A percentile compares a stretch with the other conserved stretches of the same genome.
Evolutionary conservation across 2,113 vertebrate genomes (phyloP).

Genomic region (Podarcis muralis): DNA sequence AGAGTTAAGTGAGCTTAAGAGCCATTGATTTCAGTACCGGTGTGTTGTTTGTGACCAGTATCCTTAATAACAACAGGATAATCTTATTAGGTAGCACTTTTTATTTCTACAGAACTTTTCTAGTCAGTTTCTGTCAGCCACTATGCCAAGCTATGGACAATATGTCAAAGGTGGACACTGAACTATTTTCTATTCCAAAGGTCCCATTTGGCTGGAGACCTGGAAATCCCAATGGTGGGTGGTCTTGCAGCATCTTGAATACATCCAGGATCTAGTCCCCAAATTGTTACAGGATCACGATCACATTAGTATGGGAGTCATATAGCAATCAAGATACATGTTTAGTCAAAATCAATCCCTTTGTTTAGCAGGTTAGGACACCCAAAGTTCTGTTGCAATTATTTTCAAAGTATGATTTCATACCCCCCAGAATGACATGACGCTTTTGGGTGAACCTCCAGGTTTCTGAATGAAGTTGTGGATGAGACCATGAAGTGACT

Average conservation of each 20-base stretch:
- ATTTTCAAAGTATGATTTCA: neutral
- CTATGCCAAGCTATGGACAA: neutral
- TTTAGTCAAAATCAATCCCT: too few relatives aligned
- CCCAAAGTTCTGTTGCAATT: neutral
- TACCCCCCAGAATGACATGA: neutral
- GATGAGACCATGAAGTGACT: neutral
- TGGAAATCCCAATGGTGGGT: neutral
- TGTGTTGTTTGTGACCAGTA: neutral
- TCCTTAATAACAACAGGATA: neutral
- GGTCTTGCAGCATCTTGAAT: neutral
- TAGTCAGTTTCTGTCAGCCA: neutral
- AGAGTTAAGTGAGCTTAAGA: neutral
- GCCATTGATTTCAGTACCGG: neutral
- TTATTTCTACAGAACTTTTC: neutral
- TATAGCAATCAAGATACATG: too few relatives aligned
- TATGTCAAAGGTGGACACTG: neutral
- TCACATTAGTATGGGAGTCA: neutral
- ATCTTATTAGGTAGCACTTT: neutral
- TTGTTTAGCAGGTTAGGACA: neutral
- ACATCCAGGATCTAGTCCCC: neutral
- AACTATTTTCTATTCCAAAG: neutral
- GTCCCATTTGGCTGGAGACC: too few relatives aligned
- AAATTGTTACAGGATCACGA: neutral
- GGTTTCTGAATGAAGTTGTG: neutral
- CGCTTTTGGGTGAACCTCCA: too few relatives aligned